phyloP scores from a whole-genome alignment of 2,797 vertebrate genomes.

The Clarias laeviceps region DNA sequence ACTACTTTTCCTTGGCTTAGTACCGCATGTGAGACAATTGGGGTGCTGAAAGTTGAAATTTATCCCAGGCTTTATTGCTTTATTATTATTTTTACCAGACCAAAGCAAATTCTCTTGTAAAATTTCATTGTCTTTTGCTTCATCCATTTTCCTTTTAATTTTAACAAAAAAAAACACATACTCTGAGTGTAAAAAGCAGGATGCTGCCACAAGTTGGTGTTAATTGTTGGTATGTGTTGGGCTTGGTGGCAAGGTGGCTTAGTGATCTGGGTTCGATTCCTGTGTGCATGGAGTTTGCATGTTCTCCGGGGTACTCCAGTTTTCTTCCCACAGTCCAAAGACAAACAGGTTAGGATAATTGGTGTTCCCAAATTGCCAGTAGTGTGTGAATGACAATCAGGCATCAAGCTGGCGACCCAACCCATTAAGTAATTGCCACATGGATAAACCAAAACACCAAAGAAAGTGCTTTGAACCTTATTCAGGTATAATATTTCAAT shows the following conservation, averaged over 20 bases:
- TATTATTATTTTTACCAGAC: not conserved
- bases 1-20: not conserved
- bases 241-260: no score
- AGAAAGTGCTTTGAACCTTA: not conserved
- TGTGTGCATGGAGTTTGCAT: no score
- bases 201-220: not conserved
- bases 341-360: no score
- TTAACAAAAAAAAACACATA: no score
- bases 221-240: no score
- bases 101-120: not conserved
- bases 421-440: no score
- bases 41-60: not conserved
- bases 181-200: not conserved
- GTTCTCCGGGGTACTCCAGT: no score
- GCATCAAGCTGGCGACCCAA: no score
- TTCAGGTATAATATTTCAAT: not conserved
- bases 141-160: not conserved
- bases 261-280: no score
- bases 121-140: not conserved
- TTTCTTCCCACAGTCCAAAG: no score
- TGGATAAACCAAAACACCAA: not conserved
- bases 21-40: not conserved
- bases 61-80: not conserved
- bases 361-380: no score
- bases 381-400: no score